Evolutionary conservation across 2,888 invertebrate genomes (phyloP).

Genomic region (Prostheceraeus crozeri): DNA sequence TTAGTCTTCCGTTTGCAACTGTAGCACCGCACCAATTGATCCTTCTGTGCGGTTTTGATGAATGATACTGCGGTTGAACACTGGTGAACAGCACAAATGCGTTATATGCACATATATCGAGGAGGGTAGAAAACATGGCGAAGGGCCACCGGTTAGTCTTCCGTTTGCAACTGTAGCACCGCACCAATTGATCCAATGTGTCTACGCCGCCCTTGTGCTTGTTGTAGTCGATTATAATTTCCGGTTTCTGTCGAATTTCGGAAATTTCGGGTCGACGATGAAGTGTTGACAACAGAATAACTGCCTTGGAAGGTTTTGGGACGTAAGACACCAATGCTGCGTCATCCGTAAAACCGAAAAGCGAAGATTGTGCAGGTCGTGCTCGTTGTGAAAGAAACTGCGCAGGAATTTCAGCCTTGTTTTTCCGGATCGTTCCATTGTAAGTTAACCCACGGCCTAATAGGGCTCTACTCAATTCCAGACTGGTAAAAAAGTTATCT

Average conservation of each 20-base stretch:
- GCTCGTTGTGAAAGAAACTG: constrained; percentile 16
- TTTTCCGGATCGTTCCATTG: constrained; percentile 17
- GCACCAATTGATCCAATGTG: constrained; percentile 15
- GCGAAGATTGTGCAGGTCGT: constrained; percentile 3
- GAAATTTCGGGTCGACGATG: background rate
- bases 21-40: constrained; percentile 7
- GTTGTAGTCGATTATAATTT: constrained; percentile 20
- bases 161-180: constrained; percentile 21
- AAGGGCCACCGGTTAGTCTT: constrained; percentile 27
- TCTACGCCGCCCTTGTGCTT: constrained; percentile 17
- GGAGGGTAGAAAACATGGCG: constrained; percentile 14
- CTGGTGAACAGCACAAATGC: constrained; percentile 18
- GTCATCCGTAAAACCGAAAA: constrained; percentile 20
- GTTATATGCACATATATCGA: constrained; percentile 7
- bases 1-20: constrained; percentile 28
- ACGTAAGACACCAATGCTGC: constrained; percentile 15
- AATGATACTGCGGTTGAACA: constrained; percentile 13
- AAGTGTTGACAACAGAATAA: constrained; percentile 26
- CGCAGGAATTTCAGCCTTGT: constrained; percentile 23
- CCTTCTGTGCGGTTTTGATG: constrained; percentile 4
- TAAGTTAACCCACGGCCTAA: constrained; percentile 21
- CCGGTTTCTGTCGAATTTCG: constrained; percentile 15
- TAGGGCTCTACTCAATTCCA: constrained; percentile 1
- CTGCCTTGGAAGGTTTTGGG: constrained; percentile 5
- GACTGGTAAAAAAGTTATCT: constrained; percentile 30